Conservation (phyloP, 2,797 vertebrate species). For the Iguana delicatissima region DNA sequence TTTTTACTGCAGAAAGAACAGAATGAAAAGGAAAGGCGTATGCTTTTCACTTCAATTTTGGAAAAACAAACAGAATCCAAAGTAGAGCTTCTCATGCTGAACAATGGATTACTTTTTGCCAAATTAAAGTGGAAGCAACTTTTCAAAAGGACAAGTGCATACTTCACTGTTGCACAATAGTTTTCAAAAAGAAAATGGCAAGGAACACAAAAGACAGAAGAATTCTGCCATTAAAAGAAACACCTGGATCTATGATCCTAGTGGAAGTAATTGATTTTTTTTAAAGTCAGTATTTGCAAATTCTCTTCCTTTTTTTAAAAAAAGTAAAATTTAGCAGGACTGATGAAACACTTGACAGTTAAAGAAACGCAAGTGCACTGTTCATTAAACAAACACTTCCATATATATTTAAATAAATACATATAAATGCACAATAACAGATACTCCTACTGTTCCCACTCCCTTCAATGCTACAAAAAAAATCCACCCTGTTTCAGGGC, state of each 20-base stretch:
- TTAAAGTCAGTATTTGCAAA: background rate
- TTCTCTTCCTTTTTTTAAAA: background rate
- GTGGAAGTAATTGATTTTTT: background rate
- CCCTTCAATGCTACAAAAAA: too few relatives aligned
- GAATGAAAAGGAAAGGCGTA: background rate
- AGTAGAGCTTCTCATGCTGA: background rate
- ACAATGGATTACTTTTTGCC: background rate
- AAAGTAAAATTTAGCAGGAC: background rate
- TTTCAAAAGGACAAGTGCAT: conserved; percentile 4
- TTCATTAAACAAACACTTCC: too few relatives aligned
- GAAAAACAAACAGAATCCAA: conserved; percentile 23
- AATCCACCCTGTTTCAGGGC: too few relatives aligned
- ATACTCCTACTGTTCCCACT: too few relatives aligned
- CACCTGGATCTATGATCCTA: background rate
- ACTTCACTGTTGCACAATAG: background rate
- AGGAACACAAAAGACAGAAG: background rate
- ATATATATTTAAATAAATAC: too few relatives aligned
- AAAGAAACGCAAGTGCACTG: too few relatives aligned
- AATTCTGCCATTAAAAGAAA: background rate
- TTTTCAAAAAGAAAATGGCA: background rate
- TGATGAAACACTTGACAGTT: too few relatives aligned
- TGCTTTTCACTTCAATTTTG: background rate
- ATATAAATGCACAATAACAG: too few relatives aligned
- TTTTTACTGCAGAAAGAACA: background rate
- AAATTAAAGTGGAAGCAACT: background rate